Evolutionary conservation across 2,797 vertebrate species (phyloP).

Genomic region (Oreochromis grahami): DNA sequence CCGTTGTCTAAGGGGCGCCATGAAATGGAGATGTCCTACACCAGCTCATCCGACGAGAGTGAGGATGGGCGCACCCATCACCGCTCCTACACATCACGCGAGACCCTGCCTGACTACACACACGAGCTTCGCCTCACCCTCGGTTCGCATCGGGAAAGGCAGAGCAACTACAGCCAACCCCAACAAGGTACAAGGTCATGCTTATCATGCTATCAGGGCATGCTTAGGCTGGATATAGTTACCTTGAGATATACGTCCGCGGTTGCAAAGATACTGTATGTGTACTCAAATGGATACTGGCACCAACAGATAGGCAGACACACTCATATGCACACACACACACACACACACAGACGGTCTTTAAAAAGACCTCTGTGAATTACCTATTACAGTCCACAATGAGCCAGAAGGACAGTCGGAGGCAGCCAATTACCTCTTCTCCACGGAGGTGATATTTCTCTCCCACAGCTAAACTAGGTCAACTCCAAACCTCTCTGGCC

Average conservation of each 20-base stretch:
- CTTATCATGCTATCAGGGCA: background rate
- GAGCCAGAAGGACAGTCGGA: conserved; percentile 72
- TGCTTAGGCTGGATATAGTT: background rate
- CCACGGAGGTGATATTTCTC: conserved; percentile 72
- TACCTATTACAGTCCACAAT: conserved; percentile 70
- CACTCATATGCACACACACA: background rate
- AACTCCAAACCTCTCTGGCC: conserved; percentile 70
- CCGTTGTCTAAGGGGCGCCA: conserved; percentile 93
- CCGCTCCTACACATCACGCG: conserved; percentile 90
- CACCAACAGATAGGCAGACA: background rate
- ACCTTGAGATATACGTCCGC: background rate
- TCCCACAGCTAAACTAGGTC: conserved; percentile 77
- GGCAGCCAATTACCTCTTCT: conserved; percentile 76
- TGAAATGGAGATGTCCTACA: conserved; percentile 95
- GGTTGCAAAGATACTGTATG: background rate
- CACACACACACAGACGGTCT: conserved; percentile 18
- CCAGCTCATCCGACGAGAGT: conserved; percentile 95
- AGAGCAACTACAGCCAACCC: conserved; percentile 84
- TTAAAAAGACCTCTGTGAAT: conserved; percentile 71
- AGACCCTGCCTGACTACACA: conserved; percentile 91
- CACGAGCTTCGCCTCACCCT: conserved; percentile 91
- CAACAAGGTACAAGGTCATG: conserved; percentile 80
- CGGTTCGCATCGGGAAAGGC: conserved; percentile 86
- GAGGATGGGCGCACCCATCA: conserved; percentile 90
- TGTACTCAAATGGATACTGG: background rate